Evolutionary conservation across 2,797 vertebrate genomes (phyloP).

Genomic region (Falco biarmicus): DNA sequence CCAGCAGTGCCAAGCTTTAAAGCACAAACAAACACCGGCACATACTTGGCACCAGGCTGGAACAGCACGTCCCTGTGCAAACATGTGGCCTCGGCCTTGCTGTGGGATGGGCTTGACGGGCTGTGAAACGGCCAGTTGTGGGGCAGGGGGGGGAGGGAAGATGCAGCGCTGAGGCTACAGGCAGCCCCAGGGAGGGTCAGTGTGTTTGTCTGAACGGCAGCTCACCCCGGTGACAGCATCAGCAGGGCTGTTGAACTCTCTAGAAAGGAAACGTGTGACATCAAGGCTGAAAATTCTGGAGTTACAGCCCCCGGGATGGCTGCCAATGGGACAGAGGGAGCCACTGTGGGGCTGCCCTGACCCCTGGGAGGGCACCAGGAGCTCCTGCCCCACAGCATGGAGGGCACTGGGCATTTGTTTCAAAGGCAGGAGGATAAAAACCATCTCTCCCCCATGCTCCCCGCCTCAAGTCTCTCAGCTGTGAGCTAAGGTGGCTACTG

Average conservation of each 20-base stretch:
- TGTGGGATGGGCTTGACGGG: background rate
- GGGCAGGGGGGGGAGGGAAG: background rate
- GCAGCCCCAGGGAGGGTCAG: background rate
- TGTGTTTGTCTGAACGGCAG: fast-evolving
- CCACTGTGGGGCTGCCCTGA: background rate
- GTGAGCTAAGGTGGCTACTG: background rate
- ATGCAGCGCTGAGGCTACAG: background rate
- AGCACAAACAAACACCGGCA: background rate
- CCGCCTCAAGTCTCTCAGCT: background rate
- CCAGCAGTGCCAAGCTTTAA: background rate
- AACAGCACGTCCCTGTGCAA: background rate
- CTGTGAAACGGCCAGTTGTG: fast-evolving
- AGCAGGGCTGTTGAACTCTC: background rate
- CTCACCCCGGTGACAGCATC: background rate
- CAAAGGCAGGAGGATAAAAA: background rate
- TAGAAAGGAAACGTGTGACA: background rate
- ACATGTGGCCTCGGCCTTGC: background rate
- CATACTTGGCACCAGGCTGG: background rate
- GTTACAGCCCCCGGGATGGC: background rate
- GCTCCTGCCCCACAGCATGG: background rate
- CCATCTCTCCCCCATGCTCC: background rate
- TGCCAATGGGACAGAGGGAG: background rate
- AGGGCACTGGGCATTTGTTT: too few relatives aligned
- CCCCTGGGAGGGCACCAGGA: background rate
- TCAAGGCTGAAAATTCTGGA: background rate